Evolutionary conservation across 2,888 invertebrate genomes (phyloP), one percentile per base, ranked within the genome.

Genomic region (Synanthedon formicaeformis): DNA sequence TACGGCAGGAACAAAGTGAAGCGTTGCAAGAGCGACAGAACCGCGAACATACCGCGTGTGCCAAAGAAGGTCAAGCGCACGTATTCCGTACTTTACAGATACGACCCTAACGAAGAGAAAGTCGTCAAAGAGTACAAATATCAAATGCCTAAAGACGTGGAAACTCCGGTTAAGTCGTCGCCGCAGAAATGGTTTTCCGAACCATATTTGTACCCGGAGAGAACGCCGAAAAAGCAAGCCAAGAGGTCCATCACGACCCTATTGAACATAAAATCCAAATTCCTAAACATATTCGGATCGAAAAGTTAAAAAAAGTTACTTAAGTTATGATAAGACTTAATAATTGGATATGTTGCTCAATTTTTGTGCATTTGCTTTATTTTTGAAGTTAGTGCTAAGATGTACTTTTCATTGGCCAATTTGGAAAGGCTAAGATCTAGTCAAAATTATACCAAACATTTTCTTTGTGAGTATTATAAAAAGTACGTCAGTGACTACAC

Each of bases 51-150:
- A 3, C 67, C 81, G 1, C 73, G 72, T 51, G 65, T 78, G 1
- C 78, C 73, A 0, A 85, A 81, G 58, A 87, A 83, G 60, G 85
- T 86, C 1, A 87, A 87, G 60, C 76, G 87, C 45, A 86, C 87
- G 0, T 87, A 81, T 63, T 87, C 87, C 1, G 87, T 87, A 0
- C 57, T 87, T 23, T 84, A 87, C 71, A 77, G 87, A 60, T 87
- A 85, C 59, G 87, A 87, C 48, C 79, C 82, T 0, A 73, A 72
- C 41, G 85, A 85, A 59, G 87, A 86, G 55, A 86, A 78, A 57
- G 87, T 87, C 2, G 75, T 87, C 0, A 87, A 87, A 56, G 87
- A 87, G 58, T 87, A 87, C 64, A 87, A 86, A 57, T 87, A 87
- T 51, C 81, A 82, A 57, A 53, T 84, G 52, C 75, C 79, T 0